A percentile compares a stretch with the other conserved stretches of the same genome.
Evolutionary conservation across 2,888 invertebrate species (phyloP).

Genomic region (Balanococcus diminutus): DNA sequence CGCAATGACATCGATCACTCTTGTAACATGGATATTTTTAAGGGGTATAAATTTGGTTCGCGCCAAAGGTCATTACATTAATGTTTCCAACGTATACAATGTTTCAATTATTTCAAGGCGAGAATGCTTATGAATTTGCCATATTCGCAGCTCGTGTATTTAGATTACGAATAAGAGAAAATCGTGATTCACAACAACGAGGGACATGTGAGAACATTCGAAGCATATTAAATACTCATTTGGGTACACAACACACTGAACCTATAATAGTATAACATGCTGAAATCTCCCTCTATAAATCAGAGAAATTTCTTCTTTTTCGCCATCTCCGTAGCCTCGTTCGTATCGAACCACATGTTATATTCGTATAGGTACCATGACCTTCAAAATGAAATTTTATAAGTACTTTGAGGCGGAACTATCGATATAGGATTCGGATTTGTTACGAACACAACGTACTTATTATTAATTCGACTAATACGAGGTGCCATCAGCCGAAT

Average conservation of each 20-base stretch:
- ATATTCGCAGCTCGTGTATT: constrained; percentile 41
- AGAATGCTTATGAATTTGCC: constrained; percentile 2
- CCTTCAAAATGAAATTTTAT: background rate
- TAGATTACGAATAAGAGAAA: constrained; percentile 38
- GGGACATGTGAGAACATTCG: constrained; percentile 38
- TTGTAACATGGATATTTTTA: background rate
- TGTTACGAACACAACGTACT: background rate
- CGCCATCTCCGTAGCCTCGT: no score
- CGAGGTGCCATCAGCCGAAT: background rate
- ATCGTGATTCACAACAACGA: constrained; percentile 30
- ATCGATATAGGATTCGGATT: background rate
- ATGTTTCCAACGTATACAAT: constrained; percentile 5
- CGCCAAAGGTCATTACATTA: constrained; percentile 10
- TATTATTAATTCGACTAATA: background rate
- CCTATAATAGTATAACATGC: background rate
- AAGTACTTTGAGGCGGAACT: background rate
- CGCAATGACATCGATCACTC: background rate
- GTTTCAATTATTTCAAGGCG: constrained; percentile 20
- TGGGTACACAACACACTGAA: background rate
- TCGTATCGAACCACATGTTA: background rate
- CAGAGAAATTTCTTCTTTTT: background rate
- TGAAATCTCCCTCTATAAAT: background rate
- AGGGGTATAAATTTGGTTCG: background rate
- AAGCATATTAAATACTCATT: constrained; percentile 42
- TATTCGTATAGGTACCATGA: background rate